A percentile compares a stretch with the other conserved stretches of the same genome.
phyloP scores from a whole-genome alignment of 1,140 invertebrate genomes.

The Pollicipes pollicipes region DNA sequence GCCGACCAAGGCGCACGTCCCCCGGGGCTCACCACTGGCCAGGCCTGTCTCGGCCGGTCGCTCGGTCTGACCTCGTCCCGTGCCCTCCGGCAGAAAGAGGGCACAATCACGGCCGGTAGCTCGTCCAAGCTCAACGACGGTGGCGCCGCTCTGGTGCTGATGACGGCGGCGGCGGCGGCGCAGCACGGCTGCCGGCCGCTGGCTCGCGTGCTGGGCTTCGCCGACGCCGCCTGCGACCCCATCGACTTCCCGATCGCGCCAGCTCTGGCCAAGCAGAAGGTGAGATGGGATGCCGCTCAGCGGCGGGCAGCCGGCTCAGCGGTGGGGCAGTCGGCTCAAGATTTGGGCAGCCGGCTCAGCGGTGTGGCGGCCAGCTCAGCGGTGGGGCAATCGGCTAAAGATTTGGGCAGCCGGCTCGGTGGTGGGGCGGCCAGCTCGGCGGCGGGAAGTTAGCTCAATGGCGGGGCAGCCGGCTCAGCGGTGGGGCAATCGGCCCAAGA shows the following conservation, averaged over 20 bases:
- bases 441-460: too few species aligned
- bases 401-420: slow-evolving; percentile 60
- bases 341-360: slow-evolving; percentile 98
- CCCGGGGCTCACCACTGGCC: too few species aligned
- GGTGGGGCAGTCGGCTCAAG: too few species aligned
- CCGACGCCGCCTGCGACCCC: slow-evolving; percentile 88
- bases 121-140: slow-evolving; percentile 96
- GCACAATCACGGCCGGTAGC: slow-evolving; percentile 96
- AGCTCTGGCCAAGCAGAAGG: slow-evolving; percentile 66
- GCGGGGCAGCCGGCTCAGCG: too few species aligned
- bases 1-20: too few species aligned
- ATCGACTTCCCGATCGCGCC: slow-evolving; percentile 98
- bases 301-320: too few species aligned
- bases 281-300: too few species aligned
- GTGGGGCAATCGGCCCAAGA: too few species aligned
- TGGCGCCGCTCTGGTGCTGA: slow-evolving; percentile 76
- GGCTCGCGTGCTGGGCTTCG: slow-evolving; percentile 73
- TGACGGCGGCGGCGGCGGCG: slow-evolving; percentile 54
- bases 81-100: slow-evolving; percentile 29
- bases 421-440: slow-evolving; percentile 57
- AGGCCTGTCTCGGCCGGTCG: too few species aligned
- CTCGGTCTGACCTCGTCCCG: not conserved
- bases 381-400: slow-evolving; percentile 94
- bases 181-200: slow-evolving; percentile 65
- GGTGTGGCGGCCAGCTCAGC: too few species aligned